phyloP scores from a whole-genome alignment of 2,113 vertebrate genomes.

The Aspiorhynchus laticeps region DNA sequence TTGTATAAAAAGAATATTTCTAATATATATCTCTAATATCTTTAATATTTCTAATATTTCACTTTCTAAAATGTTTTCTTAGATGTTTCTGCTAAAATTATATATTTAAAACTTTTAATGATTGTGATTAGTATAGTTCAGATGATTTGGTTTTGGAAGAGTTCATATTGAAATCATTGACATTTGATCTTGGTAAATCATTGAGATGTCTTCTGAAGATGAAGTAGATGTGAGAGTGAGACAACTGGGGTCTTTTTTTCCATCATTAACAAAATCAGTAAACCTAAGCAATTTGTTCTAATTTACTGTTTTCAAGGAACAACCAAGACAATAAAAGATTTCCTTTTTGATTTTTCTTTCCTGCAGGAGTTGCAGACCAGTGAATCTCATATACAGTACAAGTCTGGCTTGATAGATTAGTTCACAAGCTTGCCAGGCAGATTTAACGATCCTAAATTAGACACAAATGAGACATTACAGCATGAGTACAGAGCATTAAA shows the following conservation, averaged over 20 bases:
- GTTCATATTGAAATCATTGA: not conserved
- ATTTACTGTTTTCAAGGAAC: not conserved
- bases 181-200: not conserved
- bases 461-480: constrained; percentile 15
- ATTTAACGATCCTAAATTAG: constrained; percentile 5
- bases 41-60: no score
- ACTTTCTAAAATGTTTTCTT: no score
- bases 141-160: not conserved
- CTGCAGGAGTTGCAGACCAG: not conserved
- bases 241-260: not conserved
- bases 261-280: not conserved
- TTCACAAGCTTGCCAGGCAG: not conserved
- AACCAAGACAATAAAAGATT: not conserved
- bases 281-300: not conserved
- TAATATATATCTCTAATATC: no score
- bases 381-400: not conserved
- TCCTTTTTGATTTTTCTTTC: not conserved
- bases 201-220: not conserved
- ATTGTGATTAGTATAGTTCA: not conserved
- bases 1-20: no score
- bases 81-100: not conserved
- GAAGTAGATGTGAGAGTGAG: not conserved
- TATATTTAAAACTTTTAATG: not conserved
- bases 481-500: constrained; percentile 3
- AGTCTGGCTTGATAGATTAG: not conserved